Conservation (phyloP, 2,888 invertebrate species). For the Cantharis lateralis region DNA sequence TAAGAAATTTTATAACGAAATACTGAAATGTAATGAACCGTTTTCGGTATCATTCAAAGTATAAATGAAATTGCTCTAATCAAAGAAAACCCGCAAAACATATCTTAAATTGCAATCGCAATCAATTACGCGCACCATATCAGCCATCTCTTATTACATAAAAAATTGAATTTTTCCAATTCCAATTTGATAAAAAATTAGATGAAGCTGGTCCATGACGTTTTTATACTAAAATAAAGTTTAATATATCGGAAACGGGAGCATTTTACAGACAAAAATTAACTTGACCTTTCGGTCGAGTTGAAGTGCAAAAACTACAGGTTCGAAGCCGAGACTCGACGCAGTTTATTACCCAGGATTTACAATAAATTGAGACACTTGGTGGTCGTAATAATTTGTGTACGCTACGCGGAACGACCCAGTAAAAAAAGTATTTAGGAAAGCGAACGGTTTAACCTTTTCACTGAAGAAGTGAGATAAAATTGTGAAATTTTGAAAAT, state of each 20-base stretch:
- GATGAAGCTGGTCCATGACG: neutral
- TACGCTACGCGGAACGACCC: neutral
- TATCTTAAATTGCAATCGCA: slow-evolving; percentile 3
- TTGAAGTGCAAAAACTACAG: neutral
- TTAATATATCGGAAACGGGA: neutral
- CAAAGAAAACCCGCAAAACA: slow-evolving; percentile 1
- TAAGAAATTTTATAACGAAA: neutral
- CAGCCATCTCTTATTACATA: neutral
- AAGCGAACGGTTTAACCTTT: too few species aligned
- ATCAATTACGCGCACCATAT: slow-evolving; percentile 1
- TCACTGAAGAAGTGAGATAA: too few species aligned
- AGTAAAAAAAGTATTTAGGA: neutral
- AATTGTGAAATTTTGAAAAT: too few species aligned
- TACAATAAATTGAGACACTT: neutral
- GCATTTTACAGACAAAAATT: neutral
- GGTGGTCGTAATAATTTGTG: neutral
- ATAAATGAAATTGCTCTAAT: neutral
- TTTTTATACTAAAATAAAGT: neutral
- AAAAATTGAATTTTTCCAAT: neutral
- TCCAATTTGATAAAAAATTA: neutral
- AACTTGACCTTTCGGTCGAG: neutral
- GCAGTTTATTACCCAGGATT: neutral
- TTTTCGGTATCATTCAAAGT: neutral
- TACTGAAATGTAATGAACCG: neutral
- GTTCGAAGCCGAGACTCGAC: neutral